Conservation (phyloP, 2,797 vertebrate species). For the Amblyopsis hoosieri region DNA sequence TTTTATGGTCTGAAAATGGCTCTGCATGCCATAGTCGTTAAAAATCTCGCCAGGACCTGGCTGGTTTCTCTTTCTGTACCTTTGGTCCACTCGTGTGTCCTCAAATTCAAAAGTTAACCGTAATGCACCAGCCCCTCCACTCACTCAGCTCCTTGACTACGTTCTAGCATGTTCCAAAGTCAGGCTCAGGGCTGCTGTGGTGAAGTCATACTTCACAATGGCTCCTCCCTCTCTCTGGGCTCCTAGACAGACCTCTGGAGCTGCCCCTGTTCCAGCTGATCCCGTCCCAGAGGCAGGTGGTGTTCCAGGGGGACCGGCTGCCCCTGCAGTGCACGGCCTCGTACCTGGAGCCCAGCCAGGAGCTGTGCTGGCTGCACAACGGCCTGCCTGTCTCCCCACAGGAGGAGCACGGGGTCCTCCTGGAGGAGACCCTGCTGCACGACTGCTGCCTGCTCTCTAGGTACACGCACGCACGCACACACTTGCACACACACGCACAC, state of each 20-base stretch:
- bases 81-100: too few relatives aligned
- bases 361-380: slow-evolving; percentile 84
- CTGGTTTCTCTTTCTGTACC: too few relatives aligned
- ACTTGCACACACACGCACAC: neutral
- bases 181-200: too few relatives aligned
- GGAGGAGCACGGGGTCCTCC: slow-evolving; percentile 81
- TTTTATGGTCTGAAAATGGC: too few relatives aligned
- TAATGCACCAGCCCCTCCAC: too few relatives aligned
- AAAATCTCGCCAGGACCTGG: too few relatives aligned
- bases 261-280: slow-evolving; percentile 90
- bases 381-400: slow-evolving; percentile 74
- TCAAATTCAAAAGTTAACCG: too few relatives aligned
- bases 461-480: slow-evolving; percentile 56
- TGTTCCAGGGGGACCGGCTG: slow-evolving; percentile 88
- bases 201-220: neutral
- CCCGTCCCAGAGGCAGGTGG: slow-evolving; percentile 89
- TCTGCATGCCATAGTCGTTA: too few relatives aligned
- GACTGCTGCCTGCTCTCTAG: slow-evolving; percentile 92
- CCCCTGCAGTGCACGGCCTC: slow-evolving; percentile 90
- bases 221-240: neutral
- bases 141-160: too few relatives aligned
- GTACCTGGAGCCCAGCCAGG: slow-evolving; percentile 78
- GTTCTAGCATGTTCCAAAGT: too few relatives aligned
- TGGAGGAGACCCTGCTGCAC: slow-evolving; percentile 89
- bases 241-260: slow-evolving; percentile 84